Conservation (phyloP, 2,888 invertebrate species). For the Latrodectus elegans region DNA sequence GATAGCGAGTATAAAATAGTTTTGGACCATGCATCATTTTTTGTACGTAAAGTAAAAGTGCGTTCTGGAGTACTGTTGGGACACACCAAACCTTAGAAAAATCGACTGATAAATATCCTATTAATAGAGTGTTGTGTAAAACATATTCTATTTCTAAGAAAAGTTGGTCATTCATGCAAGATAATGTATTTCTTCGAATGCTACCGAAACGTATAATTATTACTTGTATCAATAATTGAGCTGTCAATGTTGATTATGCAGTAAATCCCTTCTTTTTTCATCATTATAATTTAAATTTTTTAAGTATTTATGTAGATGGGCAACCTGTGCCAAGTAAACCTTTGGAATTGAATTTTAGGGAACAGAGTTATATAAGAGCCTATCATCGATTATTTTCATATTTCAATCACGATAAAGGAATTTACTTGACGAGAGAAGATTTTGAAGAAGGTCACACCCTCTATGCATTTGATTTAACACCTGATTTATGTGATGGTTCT, state of each 20-base stretch:
- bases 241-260: slow-evolving; percentile 14
- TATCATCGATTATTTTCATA: too few species aligned
- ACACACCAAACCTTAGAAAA: too few species aligned
- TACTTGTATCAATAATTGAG: slow-evolving; percentile 12
- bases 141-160: slow-evolving; percentile 14
- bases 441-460: slow-evolving; percentile 16
- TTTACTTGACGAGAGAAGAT: slow-evolving; percentile 37
- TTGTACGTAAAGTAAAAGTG: too few species aligned
- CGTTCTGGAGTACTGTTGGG: too few species aligned
- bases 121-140: too few species aligned
- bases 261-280: slow-evolving; percentile 68
- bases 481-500: slow-evolving; percentile 25
- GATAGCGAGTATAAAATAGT: too few species aligned
- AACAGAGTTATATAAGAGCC: too few species aligned
- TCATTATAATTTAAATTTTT: slow-evolving; percentile 69
- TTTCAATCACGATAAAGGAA: slow-evolving; percentile 71
- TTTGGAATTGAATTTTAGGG: too few species aligned
- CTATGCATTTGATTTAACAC: slow-evolving; percentile 38
- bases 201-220: too few species aligned
- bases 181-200: slow-evolving; percentile 17
- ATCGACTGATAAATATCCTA: too few species aligned
- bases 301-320: slow-evolving; percentile 37
- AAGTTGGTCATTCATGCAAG: slow-evolving; percentile 23
- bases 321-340: too few species aligned
- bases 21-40: too few species aligned